Conservation (phyloP, 2,797 vertebrate species). For the Hylomyscus alleni region DNA sequence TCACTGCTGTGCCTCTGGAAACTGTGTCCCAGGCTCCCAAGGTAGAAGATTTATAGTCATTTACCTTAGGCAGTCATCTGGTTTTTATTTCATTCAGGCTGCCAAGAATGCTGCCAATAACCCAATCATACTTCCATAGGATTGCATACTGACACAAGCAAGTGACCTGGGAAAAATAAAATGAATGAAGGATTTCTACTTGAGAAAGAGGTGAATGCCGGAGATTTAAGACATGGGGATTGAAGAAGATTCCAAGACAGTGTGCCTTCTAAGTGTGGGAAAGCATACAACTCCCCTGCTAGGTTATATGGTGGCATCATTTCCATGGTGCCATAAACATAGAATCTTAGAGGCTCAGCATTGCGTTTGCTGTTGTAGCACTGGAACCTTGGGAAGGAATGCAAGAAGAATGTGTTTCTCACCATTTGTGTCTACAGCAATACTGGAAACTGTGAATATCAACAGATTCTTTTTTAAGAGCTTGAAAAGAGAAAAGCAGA, state of each 20-base stretch:
- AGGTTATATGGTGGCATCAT: neutral
- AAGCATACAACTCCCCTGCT: neutral
- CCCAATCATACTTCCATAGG: conserved; percentile 29
- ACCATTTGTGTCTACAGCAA: neutral
- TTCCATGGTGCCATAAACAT: neutral
- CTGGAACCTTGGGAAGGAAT: conserved; percentile 18
- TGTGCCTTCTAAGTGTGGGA: neutral
- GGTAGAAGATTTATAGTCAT: conserved; percentile 74
- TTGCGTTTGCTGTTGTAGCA: neutral
- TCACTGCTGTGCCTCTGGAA: conserved; percentile 62
- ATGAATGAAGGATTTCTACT: conserved; percentile 71
- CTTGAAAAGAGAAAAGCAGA: conserved; percentile 31
- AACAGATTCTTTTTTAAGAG: conserved; percentile 43
- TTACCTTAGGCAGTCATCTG: conserved; percentile 74
- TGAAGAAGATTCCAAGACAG: conserved; percentile 46
- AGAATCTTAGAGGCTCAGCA: conserved; percentile 27
- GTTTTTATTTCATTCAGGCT: neutral
- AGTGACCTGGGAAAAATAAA: conserved; percentile 75
- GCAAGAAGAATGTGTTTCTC: conserved; percentile 22
- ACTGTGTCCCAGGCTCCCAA: conserved; percentile 63
- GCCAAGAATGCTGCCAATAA: conserved; percentile 51
- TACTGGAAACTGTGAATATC: neutral
- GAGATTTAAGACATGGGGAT: neutral
- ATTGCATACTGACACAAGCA: conserved; percentile 33
- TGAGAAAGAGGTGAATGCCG: conserved; percentile 5